A percentile compares a stretch with the other conserved stretches of the same genome.
phyloP scores from a whole-genome alignment of 2,888 invertebrate species.

The Volucella inanis region DNA sequence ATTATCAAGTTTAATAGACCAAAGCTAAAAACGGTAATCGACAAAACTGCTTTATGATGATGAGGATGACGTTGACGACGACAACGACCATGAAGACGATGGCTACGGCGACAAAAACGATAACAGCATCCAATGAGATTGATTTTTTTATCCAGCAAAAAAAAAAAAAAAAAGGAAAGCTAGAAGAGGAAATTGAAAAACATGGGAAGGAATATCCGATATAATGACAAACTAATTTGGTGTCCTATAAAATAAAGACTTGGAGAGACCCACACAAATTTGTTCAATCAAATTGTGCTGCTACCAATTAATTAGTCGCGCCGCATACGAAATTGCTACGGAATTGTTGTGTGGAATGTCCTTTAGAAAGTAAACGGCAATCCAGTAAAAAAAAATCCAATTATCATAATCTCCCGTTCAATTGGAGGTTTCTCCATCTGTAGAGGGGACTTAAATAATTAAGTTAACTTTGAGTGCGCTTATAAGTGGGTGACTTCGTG shows the following conservation, averaged over 20 bases:
- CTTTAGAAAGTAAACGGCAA: slow-evolving; percentile 4
- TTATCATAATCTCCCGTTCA: slow-evolving; percentile 69
- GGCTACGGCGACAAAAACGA: too few species aligned
- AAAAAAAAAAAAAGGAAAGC: slow-evolving; percentile 12
- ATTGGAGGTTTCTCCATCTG: slow-evolving; percentile 23
- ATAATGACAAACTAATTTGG: slow-evolving; percentile 74
- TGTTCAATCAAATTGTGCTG: slow-evolving; percentile 53
- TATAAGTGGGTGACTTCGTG: not conserved
- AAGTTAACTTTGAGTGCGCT: slow-evolving; percentile 47
- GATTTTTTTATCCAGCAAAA: slow-evolving; percentile 22
- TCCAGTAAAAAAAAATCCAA: slow-evolving; percentile 54
- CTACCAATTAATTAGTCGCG: slow-evolving; percentile 70
- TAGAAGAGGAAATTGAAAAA: slow-evolving; percentile 56
- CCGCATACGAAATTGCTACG: slow-evolving; percentile 56
- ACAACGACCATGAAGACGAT: too few species aligned
- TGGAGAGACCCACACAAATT: slow-evolving; percentile 26
- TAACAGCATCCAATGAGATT: slow-evolving; percentile 6
- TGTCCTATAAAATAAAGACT: slow-evolving; percentile 56
- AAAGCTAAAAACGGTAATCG: slow-evolving; percentile 56
- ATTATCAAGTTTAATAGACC: slow-evolving; percentile 67
- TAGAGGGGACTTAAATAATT: slow-evolving; percentile 38
- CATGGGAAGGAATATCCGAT: slow-evolving; percentile 66
- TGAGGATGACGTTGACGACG: not conserved
- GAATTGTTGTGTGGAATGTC: slow-evolving; percentile 18
- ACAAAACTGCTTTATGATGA: slow-evolving; percentile 40